Base-by-base conservation (phyloP, 1,140 invertebrate genomes). In the Drosophila nigromelanica region DNA sequence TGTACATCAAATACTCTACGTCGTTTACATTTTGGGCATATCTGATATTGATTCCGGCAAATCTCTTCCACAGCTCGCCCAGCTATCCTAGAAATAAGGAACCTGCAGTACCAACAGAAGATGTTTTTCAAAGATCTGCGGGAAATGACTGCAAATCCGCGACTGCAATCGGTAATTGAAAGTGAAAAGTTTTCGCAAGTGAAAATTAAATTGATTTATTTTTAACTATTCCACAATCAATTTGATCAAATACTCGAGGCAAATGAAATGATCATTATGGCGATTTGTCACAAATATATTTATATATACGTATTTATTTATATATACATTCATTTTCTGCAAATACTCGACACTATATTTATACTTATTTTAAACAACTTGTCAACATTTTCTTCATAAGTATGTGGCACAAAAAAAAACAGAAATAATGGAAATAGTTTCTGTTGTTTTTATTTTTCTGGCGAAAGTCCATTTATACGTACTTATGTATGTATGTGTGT, bases 121-220 rank as follows among this genome's bases (percentile, higher is more conserved):
- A n/a, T 47, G 24, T 90, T 90, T 24, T 90, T 90, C 2, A 48
- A 59, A 0, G 72, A 71, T 7, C 71, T 91, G 15, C 42, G 54
- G 6, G 5, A 48, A 0, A 33, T 90, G 27, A 30, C 68, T 7
- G 33, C 39, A 4, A 30, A 90, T 67, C 27, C 54, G 0, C n/a
- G 27, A 10, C 0, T 72, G 6, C n/a, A 21, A 45, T 50, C 35
- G 66, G 80, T 89, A 66, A 75, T 61, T 42, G 2, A 30, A 15
- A 12, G 5, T 0, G 4, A 10, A 12, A 35, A 15, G 0, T 27
- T 27, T 27, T 27, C 24, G 5, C 24, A 27, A 27, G 1, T 5
- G 4, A 6, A 6, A 10, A 11, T 37, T 11, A 11, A 42, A 21
- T 11, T 24, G 2, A 37, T 35, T 11, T 39, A 39, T 24, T 12